These are phyloP conservation scores for Atethmia centrago DNA, from an alignment of 2,888 invertebrate species.

Conservation along the genomic window DNA sequence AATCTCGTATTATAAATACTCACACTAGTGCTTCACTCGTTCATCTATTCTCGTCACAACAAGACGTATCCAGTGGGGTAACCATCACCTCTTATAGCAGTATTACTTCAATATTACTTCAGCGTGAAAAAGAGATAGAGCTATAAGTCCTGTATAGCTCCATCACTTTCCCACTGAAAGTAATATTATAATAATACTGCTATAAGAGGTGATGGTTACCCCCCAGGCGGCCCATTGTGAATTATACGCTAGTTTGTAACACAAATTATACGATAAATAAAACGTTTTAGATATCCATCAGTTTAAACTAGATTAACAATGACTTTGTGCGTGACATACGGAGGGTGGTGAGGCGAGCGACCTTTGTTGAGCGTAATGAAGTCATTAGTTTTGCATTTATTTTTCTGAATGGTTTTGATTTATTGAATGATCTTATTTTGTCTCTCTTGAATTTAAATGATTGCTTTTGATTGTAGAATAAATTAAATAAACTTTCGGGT, in stretches of 20 bases:
- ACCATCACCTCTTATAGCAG: no score
- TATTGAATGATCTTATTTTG: not conserved
- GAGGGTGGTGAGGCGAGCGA: constrained; percentile 10
- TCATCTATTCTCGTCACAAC: constrained; percentile 49
- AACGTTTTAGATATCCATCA: constrained; percentile 63
- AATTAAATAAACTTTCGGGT: not conserved
- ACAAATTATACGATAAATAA: constrained; percentile 69
- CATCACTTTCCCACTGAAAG: no score
- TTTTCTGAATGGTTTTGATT: not conserved
- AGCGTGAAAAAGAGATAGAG: no score
- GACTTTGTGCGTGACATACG: constrained; percentile 46
- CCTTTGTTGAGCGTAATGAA: not conserved
- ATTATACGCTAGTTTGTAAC: constrained; percentile 66
- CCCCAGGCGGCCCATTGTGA: constrained; percentile 63
- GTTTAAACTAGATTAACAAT: constrained; percentile 47
- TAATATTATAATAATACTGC: no score
- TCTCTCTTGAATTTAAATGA: not conserved
- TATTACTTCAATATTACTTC: no score
- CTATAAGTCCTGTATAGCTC: no score
- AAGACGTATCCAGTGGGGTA: constrained; percentile 30
- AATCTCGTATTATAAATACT: not conserved
- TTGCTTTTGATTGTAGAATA: not conserved
- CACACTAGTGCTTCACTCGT: constrained; percentile 12
- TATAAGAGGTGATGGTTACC: no score
- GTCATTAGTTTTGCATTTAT: not conserved